These are phyloP conservation scores for Cyrtonyx montezumae DNA, from an alignment of 2,113 vertebrate species.

Conservation along the genomic window DNA sequence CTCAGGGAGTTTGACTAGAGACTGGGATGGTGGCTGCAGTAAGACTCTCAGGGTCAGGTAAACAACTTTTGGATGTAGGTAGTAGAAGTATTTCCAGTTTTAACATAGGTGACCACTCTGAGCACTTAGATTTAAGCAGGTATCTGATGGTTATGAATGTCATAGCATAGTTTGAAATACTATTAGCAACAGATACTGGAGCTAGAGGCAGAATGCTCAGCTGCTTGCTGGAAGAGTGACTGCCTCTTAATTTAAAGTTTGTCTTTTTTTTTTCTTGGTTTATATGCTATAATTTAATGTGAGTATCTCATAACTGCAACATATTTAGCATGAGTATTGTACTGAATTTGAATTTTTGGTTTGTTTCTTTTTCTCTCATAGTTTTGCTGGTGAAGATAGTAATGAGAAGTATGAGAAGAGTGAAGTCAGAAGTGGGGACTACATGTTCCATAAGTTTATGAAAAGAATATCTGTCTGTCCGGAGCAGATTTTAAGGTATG, in stretches of 20 bases:
- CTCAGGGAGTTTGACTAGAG: too few species aligned
- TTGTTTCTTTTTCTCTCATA: slow-evolving; percentile 9
- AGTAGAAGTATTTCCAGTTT: not conserved
- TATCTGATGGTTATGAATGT: not conserved
- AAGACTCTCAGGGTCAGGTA: not conserved
- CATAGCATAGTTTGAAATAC: not conserved
- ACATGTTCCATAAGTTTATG: slow-evolving; percentile 84
- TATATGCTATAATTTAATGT: not conserved
- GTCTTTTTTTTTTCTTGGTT: not conserved
- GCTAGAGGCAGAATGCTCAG: not conserved
- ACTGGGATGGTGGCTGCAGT: too few species aligned
- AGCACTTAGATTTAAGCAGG: not conserved
- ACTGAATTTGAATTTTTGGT: not conserved
- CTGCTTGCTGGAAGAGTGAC: not conserved
- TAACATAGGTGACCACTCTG: not conserved
- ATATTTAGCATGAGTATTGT: not conserved
- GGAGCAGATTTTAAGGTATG: slow-evolving; percentile 85
- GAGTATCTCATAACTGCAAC: not conserved
- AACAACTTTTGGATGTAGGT: fast-evolving
- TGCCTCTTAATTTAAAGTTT: not conserved
- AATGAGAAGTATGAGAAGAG: slow-evolving; percentile 85
- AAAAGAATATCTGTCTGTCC: slow-evolving; percentile 83
- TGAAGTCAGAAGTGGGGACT: slow-evolving; percentile 75
- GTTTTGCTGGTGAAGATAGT: slow-evolving; percentile 52
- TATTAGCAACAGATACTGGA: not conserved